Percentiles rank a stretch among this genome's conserved stretches.
Conservation (phyloP, 2,113 vertebrate genomes). For the Macheiramphus alcinus region DNA sequence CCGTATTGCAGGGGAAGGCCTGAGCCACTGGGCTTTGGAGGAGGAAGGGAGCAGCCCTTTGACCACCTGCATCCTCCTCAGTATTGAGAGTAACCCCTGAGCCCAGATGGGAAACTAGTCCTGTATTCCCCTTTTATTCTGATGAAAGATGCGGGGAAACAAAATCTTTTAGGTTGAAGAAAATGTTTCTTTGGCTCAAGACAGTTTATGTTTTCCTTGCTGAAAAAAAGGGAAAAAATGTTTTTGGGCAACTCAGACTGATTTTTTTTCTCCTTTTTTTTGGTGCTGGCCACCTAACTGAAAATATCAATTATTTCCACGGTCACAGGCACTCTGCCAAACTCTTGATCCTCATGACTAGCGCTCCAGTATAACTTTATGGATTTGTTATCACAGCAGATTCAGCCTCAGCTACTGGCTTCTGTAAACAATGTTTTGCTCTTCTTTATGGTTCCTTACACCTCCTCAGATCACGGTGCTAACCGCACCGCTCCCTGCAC, state of each 20-base stretch:
- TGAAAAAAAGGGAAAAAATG: not conserved
- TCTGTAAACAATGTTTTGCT: not conserved
- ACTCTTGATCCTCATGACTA: not conserved
- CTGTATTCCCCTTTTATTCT: not conserved
- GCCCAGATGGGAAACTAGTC: not conserved
- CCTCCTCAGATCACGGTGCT: not conserved
- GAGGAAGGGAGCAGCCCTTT: not conserved
- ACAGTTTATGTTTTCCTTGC: not conserved
- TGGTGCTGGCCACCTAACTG: not conserved
- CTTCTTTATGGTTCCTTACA: not conserved
- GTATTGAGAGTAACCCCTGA: not conserved
- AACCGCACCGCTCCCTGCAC: not conserved
- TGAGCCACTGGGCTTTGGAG: not conserved
- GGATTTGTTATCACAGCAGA: not conserved
- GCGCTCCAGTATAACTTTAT: not conserved
- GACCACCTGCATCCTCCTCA: not conserved
- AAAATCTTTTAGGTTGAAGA: not conserved
- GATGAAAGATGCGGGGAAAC: not conserved
- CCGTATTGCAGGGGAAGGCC: too few relatives aligned
- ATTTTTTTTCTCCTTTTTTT: not conserved
- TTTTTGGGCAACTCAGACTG: not conserved
- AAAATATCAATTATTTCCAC: slow-evolving; percentile 11
- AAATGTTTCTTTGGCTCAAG: not conserved
- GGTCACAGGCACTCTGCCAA: not conserved
- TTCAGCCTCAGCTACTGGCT: not conserved